These are phyloP conservation scores for Phasianus colchicus DNA, from an alignment of 2,113 vertebrate species.

Conservation along the genomic window DNA sequence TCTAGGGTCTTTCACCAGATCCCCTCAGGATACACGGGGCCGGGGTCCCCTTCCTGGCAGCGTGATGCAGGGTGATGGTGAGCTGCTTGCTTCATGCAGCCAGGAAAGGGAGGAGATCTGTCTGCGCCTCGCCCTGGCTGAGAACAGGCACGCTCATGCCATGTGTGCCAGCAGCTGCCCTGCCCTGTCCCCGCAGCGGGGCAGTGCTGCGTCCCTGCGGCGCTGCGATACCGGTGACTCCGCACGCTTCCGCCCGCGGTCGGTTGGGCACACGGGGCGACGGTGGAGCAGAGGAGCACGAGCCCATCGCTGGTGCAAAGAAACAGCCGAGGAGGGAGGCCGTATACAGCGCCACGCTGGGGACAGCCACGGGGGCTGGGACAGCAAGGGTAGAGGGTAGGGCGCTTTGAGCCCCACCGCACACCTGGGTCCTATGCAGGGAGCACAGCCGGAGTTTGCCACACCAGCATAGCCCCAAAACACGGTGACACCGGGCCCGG, in stretches of 20 bases:
- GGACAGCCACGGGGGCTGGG: rapidly evolving
- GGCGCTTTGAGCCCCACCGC: neutral
- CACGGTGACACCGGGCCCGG: neutral
- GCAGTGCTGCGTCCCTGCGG: rapidly evolving
- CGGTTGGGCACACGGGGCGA: neutral
- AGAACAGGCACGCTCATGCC: neutral
- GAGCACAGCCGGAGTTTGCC: rapidly evolving
- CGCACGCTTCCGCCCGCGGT: constrained; percentile 19
- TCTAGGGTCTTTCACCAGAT: rapidly evolving
- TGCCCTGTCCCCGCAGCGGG: neutral
- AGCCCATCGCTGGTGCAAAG: rapidly evolving
- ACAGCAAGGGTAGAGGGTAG: rapidly evolving
- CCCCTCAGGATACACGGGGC: rapidly evolving
- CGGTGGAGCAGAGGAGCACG: no score
- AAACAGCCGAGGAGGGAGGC: neutral
- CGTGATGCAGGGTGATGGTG: neutral
- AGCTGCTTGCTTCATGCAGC: neutral
- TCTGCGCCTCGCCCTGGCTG: neutral
- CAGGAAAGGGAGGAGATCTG: neutral
- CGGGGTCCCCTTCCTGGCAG: rapidly evolving
- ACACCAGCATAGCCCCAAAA: neutral
- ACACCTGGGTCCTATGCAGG: neutral
- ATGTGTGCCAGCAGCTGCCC: neutral
- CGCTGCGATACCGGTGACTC: neutral
- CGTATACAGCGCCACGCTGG: rapidly evolving